phyloP scores from a whole-genome alignment of 2,797 vertebrate species.

The Poeciliopsis paucimaculata region DNA sequence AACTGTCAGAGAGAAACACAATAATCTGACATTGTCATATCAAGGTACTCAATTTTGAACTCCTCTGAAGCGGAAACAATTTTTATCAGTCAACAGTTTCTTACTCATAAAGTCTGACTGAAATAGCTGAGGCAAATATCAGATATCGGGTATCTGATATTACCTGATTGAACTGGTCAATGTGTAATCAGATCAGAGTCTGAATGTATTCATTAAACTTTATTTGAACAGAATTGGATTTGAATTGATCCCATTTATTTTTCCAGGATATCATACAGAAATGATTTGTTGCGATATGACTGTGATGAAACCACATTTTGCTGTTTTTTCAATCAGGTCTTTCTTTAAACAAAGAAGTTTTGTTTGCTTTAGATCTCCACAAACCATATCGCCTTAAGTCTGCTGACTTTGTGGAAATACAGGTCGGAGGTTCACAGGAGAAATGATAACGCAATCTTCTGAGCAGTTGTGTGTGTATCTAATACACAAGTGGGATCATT shows the following conservation, averaged over 20 bases:
- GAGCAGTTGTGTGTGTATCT: neutral
- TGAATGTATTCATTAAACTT: neutral
- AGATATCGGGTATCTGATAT: neutral
- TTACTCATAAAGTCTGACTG: neutral
- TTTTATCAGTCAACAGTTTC: neutral
- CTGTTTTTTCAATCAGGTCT: neutral
- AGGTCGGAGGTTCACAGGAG: constrained; percentile 48
- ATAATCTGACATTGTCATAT: neutral
- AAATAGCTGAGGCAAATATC: no score
- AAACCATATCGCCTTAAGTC: constrained; percentile 2
- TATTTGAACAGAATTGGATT: neutral
- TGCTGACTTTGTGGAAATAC: constrained; percentile 49
- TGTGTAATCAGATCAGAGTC: neutral
- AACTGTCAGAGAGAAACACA: neutral
- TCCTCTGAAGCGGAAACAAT: neutral
- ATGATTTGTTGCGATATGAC: neutral
- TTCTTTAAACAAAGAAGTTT: constrained; percentile 6
- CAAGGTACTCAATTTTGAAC: neutral
- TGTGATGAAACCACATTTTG: neutral
- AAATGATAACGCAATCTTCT: constrained; percentile 36
- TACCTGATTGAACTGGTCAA: neutral
- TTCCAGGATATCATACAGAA: neutral
- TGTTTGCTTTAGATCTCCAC: constrained; percentile 1
- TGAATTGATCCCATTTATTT: neutral
- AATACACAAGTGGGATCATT: neutral